phyloP scores from a whole-genome alignment of 2,888 invertebrate species.

The Argynnis bischoffii region DNA sequence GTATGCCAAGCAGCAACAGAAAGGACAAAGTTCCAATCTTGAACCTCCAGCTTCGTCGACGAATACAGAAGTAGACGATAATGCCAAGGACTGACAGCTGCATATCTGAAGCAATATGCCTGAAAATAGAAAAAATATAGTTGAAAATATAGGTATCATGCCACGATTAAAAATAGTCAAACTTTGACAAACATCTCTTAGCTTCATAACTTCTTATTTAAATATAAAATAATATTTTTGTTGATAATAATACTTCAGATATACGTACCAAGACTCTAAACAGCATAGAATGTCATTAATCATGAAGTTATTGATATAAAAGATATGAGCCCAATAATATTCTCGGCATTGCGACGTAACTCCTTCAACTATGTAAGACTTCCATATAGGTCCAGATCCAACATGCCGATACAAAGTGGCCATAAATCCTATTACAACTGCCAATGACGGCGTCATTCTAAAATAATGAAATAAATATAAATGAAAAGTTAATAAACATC shows the following conservation, averaged over 20 bases:
- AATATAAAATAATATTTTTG: too few species aligned
- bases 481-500: too few species aligned
- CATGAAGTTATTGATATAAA: conserved; percentile 70
- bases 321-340: conserved; percentile 73
- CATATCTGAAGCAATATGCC: conserved; percentile 11
- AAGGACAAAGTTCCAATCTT: conserved; percentile 1
- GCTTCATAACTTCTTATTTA: too few species aligned
- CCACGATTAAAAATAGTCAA: too few species aligned
- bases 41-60: not conserved
- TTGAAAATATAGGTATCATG: too few species aligned
- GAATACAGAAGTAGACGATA: not conserved
- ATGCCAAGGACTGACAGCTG: conserved; percentile 8
- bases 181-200: too few species aligned
- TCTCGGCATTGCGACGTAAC: conserved; percentile 61
- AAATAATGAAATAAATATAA: too few species aligned
- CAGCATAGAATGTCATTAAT: conserved; percentile 56
- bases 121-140: not conserved
- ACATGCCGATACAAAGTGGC: conserved; percentile 58
- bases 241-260: too few species aligned
- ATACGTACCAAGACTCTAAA: conserved; percentile 63
- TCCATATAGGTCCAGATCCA: conserved; percentile 66
- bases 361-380: conserved; percentile 47
- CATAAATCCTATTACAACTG: conserved; percentile 57
- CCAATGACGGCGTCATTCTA: conserved; percentile 67
- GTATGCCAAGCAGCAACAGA: not conserved